Evolutionary conservation across 35 echinoderm and acorn worm genomes (phyloP).

Genomic region (Diadema setosum): DNA sequence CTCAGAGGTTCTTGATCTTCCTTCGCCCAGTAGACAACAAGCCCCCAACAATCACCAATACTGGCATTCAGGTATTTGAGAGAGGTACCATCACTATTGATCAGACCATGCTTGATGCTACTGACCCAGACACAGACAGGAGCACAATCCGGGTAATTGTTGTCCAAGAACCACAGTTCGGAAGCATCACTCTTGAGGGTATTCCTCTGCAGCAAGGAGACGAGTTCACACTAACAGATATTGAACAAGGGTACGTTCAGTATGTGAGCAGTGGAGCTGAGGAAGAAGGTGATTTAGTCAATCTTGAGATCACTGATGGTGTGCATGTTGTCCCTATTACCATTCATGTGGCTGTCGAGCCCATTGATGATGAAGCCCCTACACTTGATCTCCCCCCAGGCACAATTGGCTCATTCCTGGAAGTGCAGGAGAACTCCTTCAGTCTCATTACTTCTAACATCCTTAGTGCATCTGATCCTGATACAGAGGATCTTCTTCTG

Average conservation of each 20-base stretch:
- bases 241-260: slow-evolving; percentile 35
- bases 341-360: slow-evolving; percentile 47
- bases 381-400: slow-evolving; percentile 85
- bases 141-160: slow-evolving; percentile 47
- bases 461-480: slow-evolving; percentile 98
- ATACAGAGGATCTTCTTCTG: slow-evolving; percentile 89
- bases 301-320: slow-evolving; percentile 89
- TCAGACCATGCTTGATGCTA: slow-evolving; percentile 71
- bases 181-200: slow-evolving; percentile 28
- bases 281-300: slow-evolving; percentile 45
- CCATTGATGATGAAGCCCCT: slow-evolving; percentile 97
- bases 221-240: slow-evolving; percentile 67
- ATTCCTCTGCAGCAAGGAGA: slow-evolving; percentile 64
- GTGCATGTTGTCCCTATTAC: slow-evolving; percentile 83
- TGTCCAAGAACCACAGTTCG: slow-evolving; percentile 29
- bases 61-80: slow-evolving; percentile 75
- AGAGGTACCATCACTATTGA: slow-evolving; percentile 37
- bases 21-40: slow-evolving; percentile 90
- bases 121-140: slow-evolving; percentile 69
- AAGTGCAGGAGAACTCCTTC: slow-evolving; percentile 73
- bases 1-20: slow-evolving; percentile 62
- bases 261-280: slow-evolving; percentile 90
- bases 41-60: slow-evolving; percentile 87
- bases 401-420: slow-evolving; percentile 81
- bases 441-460: slow-evolving; percentile 94